Evolutionary conservation across 2,797 vertebrate species (phyloP).

Genomic region (Knipowitschia caucasica): DNA sequence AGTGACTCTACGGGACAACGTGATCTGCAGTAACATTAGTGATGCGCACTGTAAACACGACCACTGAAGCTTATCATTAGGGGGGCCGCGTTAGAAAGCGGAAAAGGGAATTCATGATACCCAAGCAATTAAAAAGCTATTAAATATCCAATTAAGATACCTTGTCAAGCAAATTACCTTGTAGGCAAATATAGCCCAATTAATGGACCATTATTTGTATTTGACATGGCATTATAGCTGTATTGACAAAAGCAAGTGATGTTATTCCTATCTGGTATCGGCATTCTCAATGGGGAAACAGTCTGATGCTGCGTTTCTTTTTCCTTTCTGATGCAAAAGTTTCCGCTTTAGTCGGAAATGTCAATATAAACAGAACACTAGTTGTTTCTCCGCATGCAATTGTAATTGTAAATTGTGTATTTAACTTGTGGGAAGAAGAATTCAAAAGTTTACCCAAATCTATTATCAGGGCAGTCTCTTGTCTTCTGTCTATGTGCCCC

Average conservation of each 20-base stretch:
- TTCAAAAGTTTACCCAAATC: too few species aligned
- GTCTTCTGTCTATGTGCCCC: too few species aligned
- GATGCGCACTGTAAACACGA: conserved; percentile 27
- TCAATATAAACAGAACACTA: background rate
- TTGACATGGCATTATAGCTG: conserved; percentile 23
- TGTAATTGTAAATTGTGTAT: too few species aligned
- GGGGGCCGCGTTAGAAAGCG: conserved; percentile 11
- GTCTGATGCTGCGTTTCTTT: background rate
- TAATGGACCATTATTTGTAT: conserved; percentile 49
- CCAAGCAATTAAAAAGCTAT: conserved; percentile 49
- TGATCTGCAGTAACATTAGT: conserved; percentile 26
- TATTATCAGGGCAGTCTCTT: too few species aligned
- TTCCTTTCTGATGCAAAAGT: background rate
- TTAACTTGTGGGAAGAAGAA: too few species aligned
- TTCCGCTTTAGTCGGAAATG: background rate
- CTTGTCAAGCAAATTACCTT: conserved; percentile 28
- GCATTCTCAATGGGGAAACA: background rate
- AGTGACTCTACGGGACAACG: conserved; percentile 29
- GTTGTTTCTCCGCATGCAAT: background rate
- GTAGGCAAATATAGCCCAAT: conserved; percentile 46
- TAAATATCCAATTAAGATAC: conserved; percentile 47
- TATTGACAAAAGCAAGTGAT: conserved; percentile 35
- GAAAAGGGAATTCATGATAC: conserved; percentile 37
- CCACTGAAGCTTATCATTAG: conserved; percentile 14
- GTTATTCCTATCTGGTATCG: conserved; percentile 13